phyloP scores from a whole-genome alignment of 2,888 invertebrate genomes.

The Leptothorax acervorum region DNA sequence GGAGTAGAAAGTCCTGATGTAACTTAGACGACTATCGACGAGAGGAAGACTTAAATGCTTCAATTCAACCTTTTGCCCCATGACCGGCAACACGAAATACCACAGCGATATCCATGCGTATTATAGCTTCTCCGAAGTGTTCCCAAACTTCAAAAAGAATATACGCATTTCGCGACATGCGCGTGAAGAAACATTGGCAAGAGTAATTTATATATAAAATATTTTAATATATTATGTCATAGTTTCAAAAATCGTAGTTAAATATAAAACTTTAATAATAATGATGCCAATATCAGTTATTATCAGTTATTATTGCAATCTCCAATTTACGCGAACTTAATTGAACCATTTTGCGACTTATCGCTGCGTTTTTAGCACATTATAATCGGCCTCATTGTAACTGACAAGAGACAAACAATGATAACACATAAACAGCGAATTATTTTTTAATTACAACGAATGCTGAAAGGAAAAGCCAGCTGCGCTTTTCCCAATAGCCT shows the following conservation, averaged over 20 bases:
- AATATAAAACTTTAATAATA: background rate
- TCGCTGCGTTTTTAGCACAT: background rate
- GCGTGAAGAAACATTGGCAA: background rate
- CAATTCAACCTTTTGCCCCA: conserved; percentile 45
- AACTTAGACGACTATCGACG: conserved; percentile 6
- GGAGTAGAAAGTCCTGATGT: conserved; percentile 44
- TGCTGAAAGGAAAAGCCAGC: conserved; percentile 62
- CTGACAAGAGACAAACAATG: background rate
- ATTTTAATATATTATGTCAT: background rate
- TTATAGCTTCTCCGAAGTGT: background rate
- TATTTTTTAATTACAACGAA: conserved; percentile 16
- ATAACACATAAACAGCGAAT: background rate
- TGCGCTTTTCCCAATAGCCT: conserved; percentile 66
- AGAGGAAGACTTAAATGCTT: conserved; percentile 13
- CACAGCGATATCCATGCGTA: background rate
- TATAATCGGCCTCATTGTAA: background rate
- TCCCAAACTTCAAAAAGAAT: background rate
- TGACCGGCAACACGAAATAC: background rate
- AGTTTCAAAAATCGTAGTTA: background rate
- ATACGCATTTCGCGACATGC: background rate
- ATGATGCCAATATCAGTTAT: background rate
- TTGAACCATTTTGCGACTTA: background rate
- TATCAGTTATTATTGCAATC: background rate
- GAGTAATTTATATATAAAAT: background rate
- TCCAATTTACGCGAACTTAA: background rate